These are phyloP conservation scores for Saimiri boliviensis DNA, from an alignment of 2,113 vertebrate species.

Conservation along the genomic window DNA sequence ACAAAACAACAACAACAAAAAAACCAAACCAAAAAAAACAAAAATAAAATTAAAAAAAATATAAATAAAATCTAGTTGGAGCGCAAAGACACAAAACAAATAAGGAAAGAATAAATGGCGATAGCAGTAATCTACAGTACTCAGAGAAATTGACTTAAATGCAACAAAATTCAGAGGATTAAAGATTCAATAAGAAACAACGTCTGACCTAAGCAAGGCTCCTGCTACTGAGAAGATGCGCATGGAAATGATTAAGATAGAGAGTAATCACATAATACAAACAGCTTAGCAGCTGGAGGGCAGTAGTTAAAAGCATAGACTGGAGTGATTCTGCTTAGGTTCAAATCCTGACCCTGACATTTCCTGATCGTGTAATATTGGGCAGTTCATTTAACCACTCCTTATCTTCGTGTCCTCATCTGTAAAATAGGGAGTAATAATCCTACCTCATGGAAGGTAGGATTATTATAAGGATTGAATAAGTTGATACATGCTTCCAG, in stretches of 20 bases:
- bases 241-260: neutral
- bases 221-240: neutral
- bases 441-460: neutral
- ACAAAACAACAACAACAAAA: too few species aligned
- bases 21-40: too few species aligned
- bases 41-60: too few species aligned
- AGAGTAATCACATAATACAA: neutral
- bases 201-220: neutral
- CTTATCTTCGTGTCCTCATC: neutral
- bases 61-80: neutral
- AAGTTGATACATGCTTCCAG: neutral
- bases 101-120: neutral
- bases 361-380: neutral
- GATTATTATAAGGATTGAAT: neutral
- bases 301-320: neutral
- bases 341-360: neutral
- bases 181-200: neutral
- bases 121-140: neutral
- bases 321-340: neutral
- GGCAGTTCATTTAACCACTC: neutral
- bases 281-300: neutral
- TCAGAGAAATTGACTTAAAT: neutral
- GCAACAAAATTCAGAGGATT: neutral
- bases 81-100: neutral
- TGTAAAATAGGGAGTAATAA: neutral